A percentile compares a stretch with the other conserved stretches of the same genome.
These are phyloP conservation scores for Umimayanthus kanabou DNA, from an alignment of 92 coral and sea anemone genomes.

Conservation along the genomic window DNA sequence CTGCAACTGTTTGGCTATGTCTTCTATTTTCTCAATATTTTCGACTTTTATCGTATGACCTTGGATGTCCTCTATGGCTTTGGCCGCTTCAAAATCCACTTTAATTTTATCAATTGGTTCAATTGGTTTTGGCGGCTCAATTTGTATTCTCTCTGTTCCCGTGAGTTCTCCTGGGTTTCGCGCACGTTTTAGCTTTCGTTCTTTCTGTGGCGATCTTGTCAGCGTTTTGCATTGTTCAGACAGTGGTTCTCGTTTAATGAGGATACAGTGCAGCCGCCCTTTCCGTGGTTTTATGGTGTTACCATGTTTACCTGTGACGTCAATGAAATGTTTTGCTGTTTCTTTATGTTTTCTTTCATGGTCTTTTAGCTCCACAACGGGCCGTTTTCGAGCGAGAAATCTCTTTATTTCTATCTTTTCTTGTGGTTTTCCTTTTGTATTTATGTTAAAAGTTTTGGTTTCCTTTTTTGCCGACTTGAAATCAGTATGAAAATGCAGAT, in stretches of 20 bases:
- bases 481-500: neutral
- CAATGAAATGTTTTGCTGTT: neutral
- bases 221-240: neutral
- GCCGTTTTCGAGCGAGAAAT: neutral
- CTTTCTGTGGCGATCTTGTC: neutral
- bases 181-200: neutral
- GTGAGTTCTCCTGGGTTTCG: neutral
- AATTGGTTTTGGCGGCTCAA: constrained; percentile 70
- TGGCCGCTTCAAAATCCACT: constrained; percentile 57
- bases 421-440: neutral
- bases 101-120: constrained; percentile 56
- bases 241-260: neutral
- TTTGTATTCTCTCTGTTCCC: constrained; percentile 46
- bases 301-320: neutral
- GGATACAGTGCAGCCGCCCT: neutral
- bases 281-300: neutral
- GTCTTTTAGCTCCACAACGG: neutral
- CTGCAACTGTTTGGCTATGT: constrained; percentile 58
- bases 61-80: constrained; percentile 56
- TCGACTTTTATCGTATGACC: constrained; percentile 52
- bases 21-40: constrained; percentile 47
- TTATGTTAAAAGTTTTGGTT: neutral
- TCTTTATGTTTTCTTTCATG: neutral
- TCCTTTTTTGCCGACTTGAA: too few species aligned
- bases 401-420: neutral